Evolutionary conservation across 2,797 vertebrate species (phyloP), one percentile per base, ranked within the genome.

Genomic region (Malacoctenus gilli): DNA sequence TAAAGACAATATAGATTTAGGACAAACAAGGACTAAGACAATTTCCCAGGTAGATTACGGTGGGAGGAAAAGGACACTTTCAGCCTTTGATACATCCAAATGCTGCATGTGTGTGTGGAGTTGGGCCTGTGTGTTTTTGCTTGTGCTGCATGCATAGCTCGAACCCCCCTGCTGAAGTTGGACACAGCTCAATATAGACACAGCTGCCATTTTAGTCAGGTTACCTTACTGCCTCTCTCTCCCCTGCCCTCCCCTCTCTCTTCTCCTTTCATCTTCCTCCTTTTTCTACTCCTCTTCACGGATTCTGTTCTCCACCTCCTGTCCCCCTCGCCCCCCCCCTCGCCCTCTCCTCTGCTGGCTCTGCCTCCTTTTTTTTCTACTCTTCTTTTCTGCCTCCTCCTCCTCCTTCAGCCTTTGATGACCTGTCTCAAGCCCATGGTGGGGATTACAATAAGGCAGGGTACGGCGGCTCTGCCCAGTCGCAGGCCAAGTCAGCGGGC

Each of bases 401-500:
- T 75, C 65, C 71, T 75, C 75, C 61, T 34, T 85, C 89, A 99
- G 96, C 95, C 84, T 98, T 97, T 50, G 96, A 99, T 37, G 97
- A 99, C 89, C 89, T 98, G 85, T 92, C 94, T 41, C 96, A 96
- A 90, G 95, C 93, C 82, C 93, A 95, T 1, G 93, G 89, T 60
- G 95, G 93, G 77, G 97, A 99, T 75, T 99, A 98, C 89, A 92
- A 89, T 89, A 99, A 99, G 91, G 94, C 94, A 83, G 94, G 93
- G 75, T 99, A 98, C 81, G 93, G 93, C 85, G 93, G 93, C 72
- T 92, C 94, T 79, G 93, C 93, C 59, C 97, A 96, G 91, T 91
- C 94, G 85, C 94, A 96, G 90, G 93, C 89, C 93, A 99, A 98
- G 89, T 87, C 94, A 75, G 86, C 94, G 71, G 93, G 92, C 83